Conservation (phyloP, 2,113 vertebrate genomes). For the Perca schrenkii region DNA sequence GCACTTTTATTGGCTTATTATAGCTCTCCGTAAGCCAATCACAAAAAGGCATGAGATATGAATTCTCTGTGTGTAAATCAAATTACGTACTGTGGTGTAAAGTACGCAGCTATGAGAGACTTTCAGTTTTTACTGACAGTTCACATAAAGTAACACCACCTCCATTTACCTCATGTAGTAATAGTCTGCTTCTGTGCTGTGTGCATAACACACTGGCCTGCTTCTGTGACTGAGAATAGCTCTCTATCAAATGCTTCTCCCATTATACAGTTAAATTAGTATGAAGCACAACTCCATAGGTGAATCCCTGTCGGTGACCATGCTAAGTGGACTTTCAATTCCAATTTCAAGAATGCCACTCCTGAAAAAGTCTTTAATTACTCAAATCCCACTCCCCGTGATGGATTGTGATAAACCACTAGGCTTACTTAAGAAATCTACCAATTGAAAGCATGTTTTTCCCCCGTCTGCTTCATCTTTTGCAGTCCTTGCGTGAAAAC, state of each 20-base stretch:
- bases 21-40: slow-evolving; percentile 31
- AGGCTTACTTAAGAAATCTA: slow-evolving; percentile 79
- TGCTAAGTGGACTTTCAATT: slow-evolving; percentile 68
- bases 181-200: slow-evolving; percentile 14
- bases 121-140: slow-evolving; percentile 25
- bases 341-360: slow-evolving; percentile 79
- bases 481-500: slow-evolving; percentile 79
- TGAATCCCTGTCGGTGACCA: slow-evolving; percentile 58
- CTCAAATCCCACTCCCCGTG: slow-evolving; percentile 67
- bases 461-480: slow-evolving; percentile 64
- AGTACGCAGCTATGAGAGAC: slow-evolving; percentile 16
- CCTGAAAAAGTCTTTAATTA: slow-evolving; percentile 82
- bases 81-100: slow-evolving; percentile 38
- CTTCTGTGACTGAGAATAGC: slow-evolving; percentile 43
- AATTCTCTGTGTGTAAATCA: slow-evolving; percentile 53
- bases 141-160: slow-evolving; percentile 33
- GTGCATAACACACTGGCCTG: slow-evolving; percentile 42
- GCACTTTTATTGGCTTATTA: slow-evolving; percentile 49
- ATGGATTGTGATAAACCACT: slow-evolving; percentile 83
- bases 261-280: slow-evolving; percentile 55
- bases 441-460: slow-evolving; percentile 70
- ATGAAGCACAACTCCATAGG: slow-evolving; percentile 57
- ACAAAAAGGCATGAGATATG: slow-evolving; percentile 1
- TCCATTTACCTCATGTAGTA: slow-evolving; percentile 8
- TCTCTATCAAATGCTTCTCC: slow-evolving; percentile 20